Evolutionary conservation across 2,113 vertebrate genomes (phyloP), one percentile per base, ranked within the genome.

Genomic region (Hippocampus barbouri): DNA sequence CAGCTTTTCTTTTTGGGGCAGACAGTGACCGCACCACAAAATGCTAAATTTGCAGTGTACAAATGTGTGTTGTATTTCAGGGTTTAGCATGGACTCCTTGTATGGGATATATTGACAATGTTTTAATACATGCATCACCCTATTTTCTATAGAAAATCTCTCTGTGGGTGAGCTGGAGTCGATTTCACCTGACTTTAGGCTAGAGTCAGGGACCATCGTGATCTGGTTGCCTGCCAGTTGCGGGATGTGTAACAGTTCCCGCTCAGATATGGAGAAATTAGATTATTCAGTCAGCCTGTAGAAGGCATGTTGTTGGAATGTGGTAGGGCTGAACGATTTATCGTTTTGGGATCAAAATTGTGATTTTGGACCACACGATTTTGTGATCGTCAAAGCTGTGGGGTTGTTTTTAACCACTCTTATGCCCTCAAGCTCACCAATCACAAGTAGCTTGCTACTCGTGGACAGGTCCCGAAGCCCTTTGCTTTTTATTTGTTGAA

Each of bases 1-100:
- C 30, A 64, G 66, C 41, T 68, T 73, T 77, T 68, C 60, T 49
- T 82, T 51, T 76, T 25, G 23, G 41, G 30, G 21, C 59, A 59
- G 61, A 45, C 71, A 68, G 7, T 57, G 45, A 27, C 41, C 69
- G 71, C 81, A 77, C 69, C 75, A 76, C 75, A 69, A 80, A 66
- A 14, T 57, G 63, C 34, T 69, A 72, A 65, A 75, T 30, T 62
- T 79, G 68, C 78, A 80, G 73, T 80, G 79, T 64, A 64, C 49
- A 69, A 49, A 47, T 61, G 66, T 41, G 56, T 77, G 63, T 76
- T 72, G 21, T 68, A 74, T 51, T 23, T 66, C 40, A 47, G 41
- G 72, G 63, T 74, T 83, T 75, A 60, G 59, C n/a, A 63, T 61
- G 43, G 68, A 25, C 27, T 49, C 20, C 21, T 60, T 34, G 45